These are phyloP conservation scores for Propithecus perrieri DNA, from an alignment of 2,797 vertebrate genomes.

Conservation along the genomic window DNA sequence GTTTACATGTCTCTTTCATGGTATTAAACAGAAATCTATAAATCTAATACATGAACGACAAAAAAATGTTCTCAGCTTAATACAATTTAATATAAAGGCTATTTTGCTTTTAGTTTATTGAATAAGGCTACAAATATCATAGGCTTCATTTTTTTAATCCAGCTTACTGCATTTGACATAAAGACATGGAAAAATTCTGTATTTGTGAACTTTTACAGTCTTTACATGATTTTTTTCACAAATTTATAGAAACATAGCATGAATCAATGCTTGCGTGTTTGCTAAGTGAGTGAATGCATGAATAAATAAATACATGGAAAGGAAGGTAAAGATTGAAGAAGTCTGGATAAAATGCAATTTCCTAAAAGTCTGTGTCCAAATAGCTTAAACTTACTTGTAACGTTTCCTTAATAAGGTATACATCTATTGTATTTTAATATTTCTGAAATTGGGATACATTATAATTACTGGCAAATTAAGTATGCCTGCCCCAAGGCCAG, in stretches of 20 bases:
- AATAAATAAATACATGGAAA: not conserved
- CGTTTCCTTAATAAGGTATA: constrained; percentile 5
- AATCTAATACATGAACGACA: not conserved
- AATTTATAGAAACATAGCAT: not conserved
- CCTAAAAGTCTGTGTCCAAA: not conserved
- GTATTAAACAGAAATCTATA: not conserved
- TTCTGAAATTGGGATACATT: not conserved
- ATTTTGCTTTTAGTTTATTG: constrained; percentile 19
- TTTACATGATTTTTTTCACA: not conserved
- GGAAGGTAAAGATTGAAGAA: not conserved
- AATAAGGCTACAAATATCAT: not conserved
- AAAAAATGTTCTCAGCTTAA: not conserved
- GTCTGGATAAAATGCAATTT: not conserved
- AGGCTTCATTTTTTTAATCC: not conserved
- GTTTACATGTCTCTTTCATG: not conserved
- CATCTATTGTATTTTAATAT: not conserved
- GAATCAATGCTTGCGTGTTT: not conserved
- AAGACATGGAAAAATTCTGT: not conserved
- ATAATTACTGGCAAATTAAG: not conserved
- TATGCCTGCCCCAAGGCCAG: not conserved
- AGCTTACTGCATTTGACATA: not conserved
- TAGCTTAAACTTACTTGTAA: not conserved
- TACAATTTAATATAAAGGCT: not conserved
- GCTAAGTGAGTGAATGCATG: not conserved
- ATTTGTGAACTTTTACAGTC: not conserved